These are phyloP conservation scores for Plotosus lineatus DNA, from an alignment of 2,113 vertebrate genomes.

Conservation along the genomic window DNA sequence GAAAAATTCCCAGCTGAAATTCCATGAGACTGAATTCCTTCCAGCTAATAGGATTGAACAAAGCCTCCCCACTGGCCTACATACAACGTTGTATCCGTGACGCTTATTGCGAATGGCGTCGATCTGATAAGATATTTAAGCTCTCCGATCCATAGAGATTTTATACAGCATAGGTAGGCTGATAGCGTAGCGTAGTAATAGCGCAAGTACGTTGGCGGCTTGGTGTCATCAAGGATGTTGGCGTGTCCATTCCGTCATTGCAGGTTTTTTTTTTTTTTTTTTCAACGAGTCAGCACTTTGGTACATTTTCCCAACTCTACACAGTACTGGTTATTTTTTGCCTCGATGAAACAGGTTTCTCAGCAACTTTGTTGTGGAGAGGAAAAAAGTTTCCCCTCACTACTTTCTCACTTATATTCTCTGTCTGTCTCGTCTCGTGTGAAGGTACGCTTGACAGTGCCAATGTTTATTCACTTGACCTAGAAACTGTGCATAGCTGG, in stretches of 20 bases:
- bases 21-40: constrained; percentile 65
- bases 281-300: constrained; percentile 53
- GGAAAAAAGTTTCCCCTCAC: constrained; percentile 17
- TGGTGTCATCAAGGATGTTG: constrained; percentile 63
- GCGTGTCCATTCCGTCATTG: constrained; percentile 67
- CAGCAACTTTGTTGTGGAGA: constrained; percentile 59
- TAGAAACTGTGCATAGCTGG: constrained; percentile 63
- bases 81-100: constrained; percentile 69
- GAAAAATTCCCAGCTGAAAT: constrained; percentile 61
- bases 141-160: constrained; percentile 66
- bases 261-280: constrained; percentile 69
- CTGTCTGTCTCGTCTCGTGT: constrained; percentile 44
- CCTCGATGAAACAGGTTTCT: constrained; percentile 58
- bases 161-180: constrained; percentile 39
- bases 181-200: constrained; percentile 50
- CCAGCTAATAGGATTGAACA: constrained; percentile 72
- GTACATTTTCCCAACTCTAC: not conserved
- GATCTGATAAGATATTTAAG: constrained; percentile 76
- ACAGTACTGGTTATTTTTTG: not conserved
- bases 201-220: constrained; percentile 60
- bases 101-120: constrained; percentile 70
- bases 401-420: constrained; percentile 36
- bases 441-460: constrained; percentile 57
- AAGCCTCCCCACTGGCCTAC: constrained; percentile 71
- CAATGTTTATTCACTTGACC: constrained; percentile 71